Conservation (phyloP, 2,888 invertebrate species). For the Meghimatium bilineatum region DNA sequence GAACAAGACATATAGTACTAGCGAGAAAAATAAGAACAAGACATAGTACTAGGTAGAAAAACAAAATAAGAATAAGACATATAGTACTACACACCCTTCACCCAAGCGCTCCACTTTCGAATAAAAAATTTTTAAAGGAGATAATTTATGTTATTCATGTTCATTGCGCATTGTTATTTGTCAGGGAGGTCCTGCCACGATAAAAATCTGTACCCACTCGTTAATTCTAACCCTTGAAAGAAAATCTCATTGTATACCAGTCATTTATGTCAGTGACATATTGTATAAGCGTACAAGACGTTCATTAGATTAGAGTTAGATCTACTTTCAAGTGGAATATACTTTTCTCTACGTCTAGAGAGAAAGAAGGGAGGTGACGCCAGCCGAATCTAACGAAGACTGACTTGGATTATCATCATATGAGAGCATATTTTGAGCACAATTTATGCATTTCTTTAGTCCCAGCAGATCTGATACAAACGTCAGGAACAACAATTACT, state of each 20-base stretch:
- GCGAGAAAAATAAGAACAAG: too few species aligned
- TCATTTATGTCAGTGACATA: neutral
- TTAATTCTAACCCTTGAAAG: neutral
- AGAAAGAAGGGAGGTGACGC: neutral
- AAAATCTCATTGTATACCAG: neutral
- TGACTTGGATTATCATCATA: slow-evolving; percentile 24
- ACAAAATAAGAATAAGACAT: too few species aligned
- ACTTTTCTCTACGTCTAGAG: neutral
- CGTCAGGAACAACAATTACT: neutral
- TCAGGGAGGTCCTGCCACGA: neutral
- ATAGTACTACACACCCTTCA: too few species aligned
- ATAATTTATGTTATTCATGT: too few species aligned
- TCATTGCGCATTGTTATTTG: neutral
- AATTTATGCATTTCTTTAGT: slow-evolving; percentile 22
- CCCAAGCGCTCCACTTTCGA: too few species aligned
- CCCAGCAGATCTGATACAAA: slow-evolving; percentile 23
- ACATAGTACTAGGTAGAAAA: too few species aligned
- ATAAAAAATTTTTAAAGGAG: too few species aligned
- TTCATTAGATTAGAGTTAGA: neutral
- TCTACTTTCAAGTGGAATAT: neutral
- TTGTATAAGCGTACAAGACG: neutral
- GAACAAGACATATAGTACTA: too few species aligned
- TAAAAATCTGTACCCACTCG: neutral
- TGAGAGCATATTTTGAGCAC: neutral
- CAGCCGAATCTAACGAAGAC: slow-evolving; percentile 1